phyloP scores from a whole-genome alignment of 2,888 invertebrate genomes.

The Thysanoteuthis rhombus region DNA sequence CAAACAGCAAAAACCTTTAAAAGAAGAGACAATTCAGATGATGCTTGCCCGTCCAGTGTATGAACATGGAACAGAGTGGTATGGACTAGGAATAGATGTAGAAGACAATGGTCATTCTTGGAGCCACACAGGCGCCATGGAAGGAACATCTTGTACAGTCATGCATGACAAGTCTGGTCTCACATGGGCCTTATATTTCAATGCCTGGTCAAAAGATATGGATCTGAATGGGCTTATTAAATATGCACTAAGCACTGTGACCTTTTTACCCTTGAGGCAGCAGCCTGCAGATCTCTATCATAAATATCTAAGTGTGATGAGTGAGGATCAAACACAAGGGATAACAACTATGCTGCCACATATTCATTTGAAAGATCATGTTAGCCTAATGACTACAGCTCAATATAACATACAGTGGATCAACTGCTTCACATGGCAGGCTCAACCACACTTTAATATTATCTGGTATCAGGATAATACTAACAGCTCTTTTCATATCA shows the following conservation, averaged over 20 bases:
- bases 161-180: conserved; percentile 54
- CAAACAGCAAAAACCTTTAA: conserved; percentile 34
- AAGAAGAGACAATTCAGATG: conserved; percentile 35
- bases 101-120: conserved; percentile 54
- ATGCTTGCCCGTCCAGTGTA: conserved; percentile 51
- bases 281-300: background rate
- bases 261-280: background rate
- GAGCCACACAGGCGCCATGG: conserved; percentile 63
- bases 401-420: conserved; percentile 43
- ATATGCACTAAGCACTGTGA: conserved; percentile 45
- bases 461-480: conserved; percentile 45
- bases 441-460: conserved; percentile 48
- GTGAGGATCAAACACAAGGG: conserved; percentile 41
- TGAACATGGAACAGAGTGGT: conserved; percentile 53
- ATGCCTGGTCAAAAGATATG: conserved; percentile 59
- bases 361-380: conserved; percentile 31
- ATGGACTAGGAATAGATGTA: conserved; percentile 61
- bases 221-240: conserved; percentile 59
- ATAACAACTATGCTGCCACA: conserved; percentile 43
- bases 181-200: conserved; percentile 59
- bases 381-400: conserved; percentile 35
- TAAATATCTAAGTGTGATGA: background rate
- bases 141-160: conserved; percentile 59
- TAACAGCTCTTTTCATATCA: conserved; percentile 34
- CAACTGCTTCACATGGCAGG: conserved; percentile 38